phyloP scores from a whole-genome alignment of 2,113 vertebrate genomes.

The Neolamprologus falcicula region DNA sequence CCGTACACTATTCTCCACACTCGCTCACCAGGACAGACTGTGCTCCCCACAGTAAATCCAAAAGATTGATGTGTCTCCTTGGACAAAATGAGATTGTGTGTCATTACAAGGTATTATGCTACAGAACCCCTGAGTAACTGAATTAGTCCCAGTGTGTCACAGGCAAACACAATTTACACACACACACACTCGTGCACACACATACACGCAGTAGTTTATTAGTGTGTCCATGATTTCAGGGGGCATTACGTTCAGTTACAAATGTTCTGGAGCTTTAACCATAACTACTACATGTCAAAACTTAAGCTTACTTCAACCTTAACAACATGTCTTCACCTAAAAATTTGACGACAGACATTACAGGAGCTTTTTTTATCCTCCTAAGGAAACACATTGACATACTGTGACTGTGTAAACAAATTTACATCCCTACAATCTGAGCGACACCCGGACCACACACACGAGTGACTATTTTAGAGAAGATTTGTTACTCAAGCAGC shows the following conservation, averaged over 20 bases:
- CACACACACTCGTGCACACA: background rate
- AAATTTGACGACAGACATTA: background rate
- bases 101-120: conserved; percentile 62
- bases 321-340: background rate
- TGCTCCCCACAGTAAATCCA: conserved; percentile 59
- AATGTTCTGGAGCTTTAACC: background rate
- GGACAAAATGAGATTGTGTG: conserved; percentile 62
- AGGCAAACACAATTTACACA: conserved; percentile 17
- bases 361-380: background rate
- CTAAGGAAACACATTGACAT: background rate
- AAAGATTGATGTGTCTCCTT: conserved; percentile 67
- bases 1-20: conserved; percentile 1
- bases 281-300: background rate
- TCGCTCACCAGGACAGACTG: conserved; percentile 43
- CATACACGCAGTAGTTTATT: background rate
- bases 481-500: background rate
- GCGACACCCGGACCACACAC: background rate
- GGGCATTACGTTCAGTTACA: background rate
- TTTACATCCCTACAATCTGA: background rate
- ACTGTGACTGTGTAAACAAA: background rate
- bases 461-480: background rate
- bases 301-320: background rate
- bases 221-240: background rate
- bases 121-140: conserved; percentile 58
- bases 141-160: conserved; percentile 53